These are phyloP conservation scores for Clarias macrocephalus DNA, from an alignment of 2,113 vertebrate genomes.

Conservation along the genomic window DNA sequence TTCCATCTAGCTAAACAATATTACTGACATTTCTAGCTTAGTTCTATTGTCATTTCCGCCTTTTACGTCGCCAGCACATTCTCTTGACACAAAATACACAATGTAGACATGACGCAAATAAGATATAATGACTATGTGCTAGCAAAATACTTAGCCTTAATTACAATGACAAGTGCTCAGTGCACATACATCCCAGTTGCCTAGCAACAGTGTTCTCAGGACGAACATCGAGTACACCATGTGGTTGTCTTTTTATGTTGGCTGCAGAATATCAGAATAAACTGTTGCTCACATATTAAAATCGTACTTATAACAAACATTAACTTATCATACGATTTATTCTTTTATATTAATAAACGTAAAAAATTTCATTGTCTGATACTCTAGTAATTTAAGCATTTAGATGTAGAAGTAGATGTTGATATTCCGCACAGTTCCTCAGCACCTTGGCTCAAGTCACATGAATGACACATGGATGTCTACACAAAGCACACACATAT, in stretches of 20 bases:
- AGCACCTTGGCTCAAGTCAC: background rate
- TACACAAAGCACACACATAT: background rate
- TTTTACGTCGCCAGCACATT: background rate
- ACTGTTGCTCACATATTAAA: background rate
- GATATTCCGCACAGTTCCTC: background rate
- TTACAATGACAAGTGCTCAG: background rate
- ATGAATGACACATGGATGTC: background rate
- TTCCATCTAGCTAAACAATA: background rate
- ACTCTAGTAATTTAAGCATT: background rate
- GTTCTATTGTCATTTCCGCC: background rate
- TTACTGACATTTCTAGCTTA: background rate
- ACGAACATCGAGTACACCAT: background rate
- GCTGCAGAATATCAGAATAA: background rate
- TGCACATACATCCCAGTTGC: background rate
- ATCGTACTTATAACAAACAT: background rate
- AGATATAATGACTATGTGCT: background rate
- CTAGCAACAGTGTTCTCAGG: slow-evolving; percentile 11
- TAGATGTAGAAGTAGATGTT: background rate
- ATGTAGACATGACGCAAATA: background rate
- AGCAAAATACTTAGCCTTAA: background rate
- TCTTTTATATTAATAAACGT: background rate
- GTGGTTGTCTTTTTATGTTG: background rate
- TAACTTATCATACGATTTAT: background rate
- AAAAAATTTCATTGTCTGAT: background rate
- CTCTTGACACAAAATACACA: background rate